Percentiles rank a stretch among this genome's conserved stretches.
These are phyloP conservation scores for Lonchura striata DNA, from an alignment of 2,113 vertebrate species.

Conservation along the genomic window DNA sequence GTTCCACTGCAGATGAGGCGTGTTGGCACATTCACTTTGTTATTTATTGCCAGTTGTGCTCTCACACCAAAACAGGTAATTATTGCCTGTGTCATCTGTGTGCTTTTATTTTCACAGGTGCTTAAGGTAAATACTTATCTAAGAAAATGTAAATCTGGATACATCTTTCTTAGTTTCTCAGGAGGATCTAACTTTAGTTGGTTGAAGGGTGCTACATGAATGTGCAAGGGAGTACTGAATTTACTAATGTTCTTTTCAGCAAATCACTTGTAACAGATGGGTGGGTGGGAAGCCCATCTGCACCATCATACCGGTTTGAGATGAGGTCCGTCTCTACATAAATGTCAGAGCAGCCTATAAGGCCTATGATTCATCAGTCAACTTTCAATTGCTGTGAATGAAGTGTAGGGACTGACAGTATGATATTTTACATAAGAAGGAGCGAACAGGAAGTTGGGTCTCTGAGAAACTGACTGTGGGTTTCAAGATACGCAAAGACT, in stretches of 20 bases:
- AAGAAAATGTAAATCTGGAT: background rate
- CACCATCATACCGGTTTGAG: slow-evolving; percentile 13
- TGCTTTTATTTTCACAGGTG: background rate
- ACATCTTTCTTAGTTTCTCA: background rate
- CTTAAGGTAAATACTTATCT: background rate
- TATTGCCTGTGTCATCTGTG: background rate
- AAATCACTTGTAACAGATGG: slow-evolving; percentile 45
- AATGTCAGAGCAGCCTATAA: slow-evolving; percentile 56
- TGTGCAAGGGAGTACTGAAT: slow-evolving; percentile 1
- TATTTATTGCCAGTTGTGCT: background rate
- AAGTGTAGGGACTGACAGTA: slow-evolving; percentile 17
- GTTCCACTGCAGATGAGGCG: background rate
- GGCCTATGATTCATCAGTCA: slow-evolving; percentile 55
- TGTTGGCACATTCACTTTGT: background rate
- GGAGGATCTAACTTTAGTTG: background rate
- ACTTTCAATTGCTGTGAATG: slow-evolving; percentile 42
- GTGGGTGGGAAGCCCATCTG: slow-evolving; percentile 65
- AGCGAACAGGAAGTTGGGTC: slow-evolving; percentile 14
- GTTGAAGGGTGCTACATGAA: background rate
- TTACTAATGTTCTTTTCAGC: slow-evolving; percentile 15
- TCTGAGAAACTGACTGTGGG: background rate
- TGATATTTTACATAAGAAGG: slow-evolving; percentile 12
- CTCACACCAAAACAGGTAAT: background rate
- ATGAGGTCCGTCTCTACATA: slow-evolving; percentile 27
- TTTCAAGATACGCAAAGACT: background rate